Evolutionary conservation across 2,797 vertebrate genomes (phyloP), one percentile per base, ranked within the genome.

Genomic region (Siniperca undulata): DNA sequence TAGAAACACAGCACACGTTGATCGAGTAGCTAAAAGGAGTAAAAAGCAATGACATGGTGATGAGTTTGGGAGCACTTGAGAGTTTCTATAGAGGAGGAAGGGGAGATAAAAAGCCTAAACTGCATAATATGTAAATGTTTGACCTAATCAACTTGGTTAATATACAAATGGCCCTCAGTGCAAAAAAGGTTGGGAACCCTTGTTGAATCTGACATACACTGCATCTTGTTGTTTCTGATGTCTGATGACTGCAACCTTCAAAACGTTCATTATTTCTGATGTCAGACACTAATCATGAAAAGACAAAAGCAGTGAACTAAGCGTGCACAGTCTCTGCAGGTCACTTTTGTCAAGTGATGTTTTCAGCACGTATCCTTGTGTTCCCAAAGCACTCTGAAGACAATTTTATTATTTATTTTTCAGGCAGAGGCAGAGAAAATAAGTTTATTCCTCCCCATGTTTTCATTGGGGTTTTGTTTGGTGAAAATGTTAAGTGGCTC

Each of bases 401-500:
- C n/a, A 77, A 40, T 7, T 50, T 42, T 42, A 12, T 42, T 12
- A 11, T 42, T 13, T 42, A 42, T 42, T 42, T 36, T 42, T 40
- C 40, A 30, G 30, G 30, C 36, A 36, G 36, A 42, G 40, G 11
- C 58, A 72, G 20, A 50, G 66, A 67, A 82, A 85, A 73, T 3
- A 72, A 64, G 74, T 78, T 69, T 3, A 14, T 16, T 27, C 44
- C 36, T 58, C 9, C 9, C 24, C 2, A 0, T 46, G 40, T 12
- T 77, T 70, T 70, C 19, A 50, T 61, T 9, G 3, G 50, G 50
- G 42, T 77, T 81, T 80, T 78, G 72, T 89, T 66, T 60, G 69
- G 58, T 46, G 27, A 61, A 81, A 85, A 70, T 68, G 34, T 46
- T 60, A 71, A 76, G 36, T 34, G 34, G 36, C 34, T 78, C 24